These are phyloP conservation scores for Hirtodrosophila cameraria DNA, from an alignment of 2,888 invertebrate species.

Conservation along the genomic window DNA sequence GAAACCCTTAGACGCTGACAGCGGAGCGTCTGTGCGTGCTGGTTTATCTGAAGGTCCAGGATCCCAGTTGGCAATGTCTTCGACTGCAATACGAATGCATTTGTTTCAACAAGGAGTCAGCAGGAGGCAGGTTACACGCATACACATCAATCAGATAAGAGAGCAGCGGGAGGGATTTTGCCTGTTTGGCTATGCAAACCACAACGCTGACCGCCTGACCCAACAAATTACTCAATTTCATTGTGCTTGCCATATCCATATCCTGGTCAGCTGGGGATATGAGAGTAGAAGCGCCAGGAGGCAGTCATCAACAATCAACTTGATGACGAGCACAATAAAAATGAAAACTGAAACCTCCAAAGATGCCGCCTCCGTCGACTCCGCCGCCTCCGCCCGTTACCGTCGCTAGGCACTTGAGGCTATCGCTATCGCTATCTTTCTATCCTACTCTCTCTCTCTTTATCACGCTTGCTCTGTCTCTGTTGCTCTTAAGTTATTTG, in stretches of 20 bases:
- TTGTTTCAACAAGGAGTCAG: slow-evolving; percentile 46
- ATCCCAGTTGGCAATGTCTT: slow-evolving; percentile 59
- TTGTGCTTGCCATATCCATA: slow-evolving; percentile 65
- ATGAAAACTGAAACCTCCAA: slow-evolving; percentile 74
- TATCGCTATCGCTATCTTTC: slow-evolving; percentile 32
- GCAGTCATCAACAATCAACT: slow-evolving; percentile 78
- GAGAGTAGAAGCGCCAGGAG: slow-evolving; percentile 52
- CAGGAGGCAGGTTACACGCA: slow-evolving; percentile 57
- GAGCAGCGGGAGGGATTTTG: slow-evolving; percentile 46
- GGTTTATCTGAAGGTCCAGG: slow-evolving; percentile 58
- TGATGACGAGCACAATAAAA: slow-evolving; percentile 79
- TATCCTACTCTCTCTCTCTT: slow-evolving; percentile 6
- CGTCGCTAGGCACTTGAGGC: slow-evolving; percentile 53
- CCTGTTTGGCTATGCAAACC: slow-evolving; percentile 78
- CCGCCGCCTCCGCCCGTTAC: not conserved
- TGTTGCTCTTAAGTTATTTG: slow-evolving; percentile 68
- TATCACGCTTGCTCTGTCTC: slow-evolving; percentile 40
- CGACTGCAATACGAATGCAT: slow-evolving; percentile 72
- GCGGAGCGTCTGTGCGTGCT: slow-evolving; percentile 73
- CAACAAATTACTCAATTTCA: slow-evolving; percentile 79
- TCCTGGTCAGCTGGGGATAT: slow-evolving; percentile 34
- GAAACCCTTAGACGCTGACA: slow-evolving; percentile 74
- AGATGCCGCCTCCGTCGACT: slow-evolving; percentile 6
- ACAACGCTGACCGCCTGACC: slow-evolving; percentile 76
- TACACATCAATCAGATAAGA: slow-evolving; percentile 67